Percentiles rank a stretch among this genome's conserved stretches.
Evolutionary conservation across 1,140 invertebrate species (phyloP).

Genomic region (Drosophila pseudoananassae): DNA sequence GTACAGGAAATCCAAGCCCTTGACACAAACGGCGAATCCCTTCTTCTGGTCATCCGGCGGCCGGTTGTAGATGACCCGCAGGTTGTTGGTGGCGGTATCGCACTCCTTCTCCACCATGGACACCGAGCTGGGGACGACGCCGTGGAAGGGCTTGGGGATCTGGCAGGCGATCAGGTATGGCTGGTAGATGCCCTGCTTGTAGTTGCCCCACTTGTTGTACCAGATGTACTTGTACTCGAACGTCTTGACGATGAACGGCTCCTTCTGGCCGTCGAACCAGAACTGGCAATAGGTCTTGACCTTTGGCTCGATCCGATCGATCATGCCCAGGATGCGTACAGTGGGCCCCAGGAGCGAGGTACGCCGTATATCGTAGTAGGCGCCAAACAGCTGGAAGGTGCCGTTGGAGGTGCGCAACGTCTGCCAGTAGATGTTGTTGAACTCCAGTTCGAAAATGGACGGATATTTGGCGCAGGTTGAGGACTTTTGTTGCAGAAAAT

Average conservation of each 20-base stretch:
- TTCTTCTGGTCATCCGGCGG: slow-evolving; percentile 88
- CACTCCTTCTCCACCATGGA: slow-evolving; percentile 94
- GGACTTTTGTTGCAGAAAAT: slow-evolving; percentile 88
- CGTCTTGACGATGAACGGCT: slow-evolving; percentile 91
- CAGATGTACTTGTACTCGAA: slow-evolving; percentile 97
- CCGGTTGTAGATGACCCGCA: slow-evolving; percentile 93
- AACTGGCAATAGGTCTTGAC: slow-evolving; percentile 94
- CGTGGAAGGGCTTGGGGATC: slow-evolving; percentile 90
- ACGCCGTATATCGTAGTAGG: slow-evolving; percentile 93
- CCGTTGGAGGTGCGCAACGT: slow-evolving; percentile 91
- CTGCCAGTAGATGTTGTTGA: slow-evolving; percentile 97
- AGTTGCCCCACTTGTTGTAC: slow-evolving; percentile 97
- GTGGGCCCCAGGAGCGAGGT: slow-evolving; percentile 91
- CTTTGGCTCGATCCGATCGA: slow-evolving; percentile 93
- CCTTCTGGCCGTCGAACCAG: slow-evolving; percentile 94
- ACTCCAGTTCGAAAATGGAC: slow-evolving; percentile 93
- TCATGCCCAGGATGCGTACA: slow-evolving; percentile 94
- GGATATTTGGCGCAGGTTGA: slow-evolving; percentile 92
- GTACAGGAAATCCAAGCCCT: slow-evolving; percentile 95
- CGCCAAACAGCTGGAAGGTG: slow-evolving; percentile 94
- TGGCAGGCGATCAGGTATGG: slow-evolving; percentile 96
- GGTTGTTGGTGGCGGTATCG: slow-evolving; percentile 93
- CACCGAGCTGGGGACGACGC: slow-evolving; percentile 91
- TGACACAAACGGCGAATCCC: slow-evolving; percentile 97
- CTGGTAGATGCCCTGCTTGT: slow-evolving; percentile 95